Conservation (phyloP, 2,888 invertebrate species). For the Poecilobothrus nobilitatus region DNA sequence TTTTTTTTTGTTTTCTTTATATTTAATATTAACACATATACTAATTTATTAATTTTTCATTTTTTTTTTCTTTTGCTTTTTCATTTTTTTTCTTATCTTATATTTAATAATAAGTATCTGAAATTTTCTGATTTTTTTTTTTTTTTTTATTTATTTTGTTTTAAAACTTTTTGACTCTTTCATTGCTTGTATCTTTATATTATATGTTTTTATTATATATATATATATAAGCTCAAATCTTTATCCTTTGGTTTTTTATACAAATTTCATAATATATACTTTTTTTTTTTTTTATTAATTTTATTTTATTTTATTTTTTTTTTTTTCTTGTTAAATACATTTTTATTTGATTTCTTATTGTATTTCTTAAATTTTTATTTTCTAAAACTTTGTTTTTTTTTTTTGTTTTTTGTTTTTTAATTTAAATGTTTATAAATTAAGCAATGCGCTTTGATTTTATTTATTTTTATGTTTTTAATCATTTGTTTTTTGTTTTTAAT, state of each 20-base stretch:
- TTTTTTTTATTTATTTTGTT: constrained; percentile 17
- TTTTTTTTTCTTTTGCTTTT: not conserved
- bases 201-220: too few relatives aligned
- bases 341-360: not conserved
- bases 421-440: not conserved
- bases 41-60: too few relatives aligned
- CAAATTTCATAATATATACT: constrained; percentile 12
- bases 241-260: not conserved
- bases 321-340: constrained; percentile 20
- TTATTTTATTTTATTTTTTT: constrained; percentile 19
- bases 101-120: not conserved
- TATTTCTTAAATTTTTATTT: too few relatives aligned
- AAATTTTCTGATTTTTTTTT: constrained; percentile 16
- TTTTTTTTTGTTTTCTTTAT: too few relatives aligned
- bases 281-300: constrained; percentile 19
- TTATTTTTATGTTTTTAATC: not conserved
- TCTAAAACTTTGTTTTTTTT: too few relatives aligned
- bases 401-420: not conserved
- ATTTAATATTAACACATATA: too few relatives aligned
- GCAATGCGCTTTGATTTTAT: constrained; percentile 1
- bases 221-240: too few relatives aligned
- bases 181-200: not conserved
- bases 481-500: too few relatives aligned
- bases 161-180: not conserved
- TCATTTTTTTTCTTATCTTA: not conserved